phyloP scores from a whole-genome alignment of 2,797 vertebrate species.

The Vultur gryphus region DNA sequence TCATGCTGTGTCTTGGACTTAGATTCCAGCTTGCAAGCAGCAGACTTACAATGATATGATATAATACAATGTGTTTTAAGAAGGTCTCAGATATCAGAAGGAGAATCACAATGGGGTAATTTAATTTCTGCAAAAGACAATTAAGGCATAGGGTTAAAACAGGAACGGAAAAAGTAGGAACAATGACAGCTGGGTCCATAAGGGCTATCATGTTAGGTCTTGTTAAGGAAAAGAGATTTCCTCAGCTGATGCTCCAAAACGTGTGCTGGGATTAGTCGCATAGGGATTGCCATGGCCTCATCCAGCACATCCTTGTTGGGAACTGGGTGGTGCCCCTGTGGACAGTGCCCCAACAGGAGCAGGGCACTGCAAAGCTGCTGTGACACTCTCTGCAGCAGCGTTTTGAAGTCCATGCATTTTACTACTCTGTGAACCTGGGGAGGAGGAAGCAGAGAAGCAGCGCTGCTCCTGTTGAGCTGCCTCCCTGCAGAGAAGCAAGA shows the following conservation, averaged over 20 bases:
- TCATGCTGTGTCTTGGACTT: background rate
- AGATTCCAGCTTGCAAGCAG: background rate
- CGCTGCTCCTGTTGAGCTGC: rapidly evolving
- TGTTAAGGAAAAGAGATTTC: background rate
- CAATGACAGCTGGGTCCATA: background rate
- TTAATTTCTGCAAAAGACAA: background rate
- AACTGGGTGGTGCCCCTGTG: background rate
- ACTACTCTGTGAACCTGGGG: too few relatives aligned
- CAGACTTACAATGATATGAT: background rate
- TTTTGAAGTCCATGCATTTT: background rate
- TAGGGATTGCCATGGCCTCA: background rate
- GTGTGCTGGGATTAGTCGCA: background rate
- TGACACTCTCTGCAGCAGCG: background rate
- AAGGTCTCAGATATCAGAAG: background rate
- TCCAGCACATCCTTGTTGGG: rapidly evolving
- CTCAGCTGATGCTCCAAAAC: background rate
- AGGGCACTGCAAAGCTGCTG: background rate
- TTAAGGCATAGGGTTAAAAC: background rate
- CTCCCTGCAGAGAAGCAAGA: background rate
- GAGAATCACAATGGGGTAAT: background rate
- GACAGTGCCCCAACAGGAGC: background rate
- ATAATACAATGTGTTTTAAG: background rate
- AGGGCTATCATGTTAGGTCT: background rate
- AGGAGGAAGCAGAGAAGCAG: background rate
- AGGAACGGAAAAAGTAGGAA: background rate